Evolutionary conservation across 2,797 vertebrate species (phyloP).

Genomic region (Lithobates sylvaticus): DNA sequence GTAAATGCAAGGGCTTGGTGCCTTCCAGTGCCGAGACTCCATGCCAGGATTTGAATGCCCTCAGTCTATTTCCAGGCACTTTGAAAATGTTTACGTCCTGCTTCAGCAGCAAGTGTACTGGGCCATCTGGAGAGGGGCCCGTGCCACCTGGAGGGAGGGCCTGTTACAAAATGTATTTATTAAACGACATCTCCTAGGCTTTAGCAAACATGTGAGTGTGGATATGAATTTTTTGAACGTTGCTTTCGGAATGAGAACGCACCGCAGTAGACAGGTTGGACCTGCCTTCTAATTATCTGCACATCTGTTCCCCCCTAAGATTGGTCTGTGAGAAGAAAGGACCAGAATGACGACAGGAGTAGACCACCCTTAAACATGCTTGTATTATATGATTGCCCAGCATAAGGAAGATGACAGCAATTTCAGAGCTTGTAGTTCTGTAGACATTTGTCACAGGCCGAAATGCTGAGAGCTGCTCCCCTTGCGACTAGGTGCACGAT

Average conservation of each 20-base stretch:
- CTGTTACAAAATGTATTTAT: constrained; percentile 32
- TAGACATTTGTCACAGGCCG: too few relatives aligned
- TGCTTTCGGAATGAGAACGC: background rate
- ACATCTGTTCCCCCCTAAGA: constrained; percentile 43
- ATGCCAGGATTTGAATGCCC: constrained; percentile 37
- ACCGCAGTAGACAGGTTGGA: constrained; percentile 7
- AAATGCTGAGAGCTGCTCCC: too few relatives aligned
- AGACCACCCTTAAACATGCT: constrained; percentile 9
- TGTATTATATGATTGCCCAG: too few relatives aligned
- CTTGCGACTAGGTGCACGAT: too few relatives aligned
- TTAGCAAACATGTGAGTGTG: constrained; percentile 39
- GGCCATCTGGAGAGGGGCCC: constrained; percentile 32
- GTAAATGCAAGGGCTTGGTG: constrained; percentile 38
- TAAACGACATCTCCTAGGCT: constrained; percentile 27
- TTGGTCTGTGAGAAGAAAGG: background rate
- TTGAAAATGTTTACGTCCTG: background rate
- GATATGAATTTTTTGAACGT: constrained; percentile 30
- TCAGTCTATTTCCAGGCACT: constrained; percentile 13
- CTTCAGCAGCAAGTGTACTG: background rate
- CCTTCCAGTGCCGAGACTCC: background rate
- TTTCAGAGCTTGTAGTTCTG: too few relatives aligned
- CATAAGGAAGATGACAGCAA: too few relatives aligned
- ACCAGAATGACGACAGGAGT: background rate
- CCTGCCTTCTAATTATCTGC: constrained; percentile 53
- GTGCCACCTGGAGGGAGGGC: constrained; percentile 37